phyloP scores from a whole-genome alignment of 2,888 invertebrate species.

The Ferdinandea cuprea region DNA sequence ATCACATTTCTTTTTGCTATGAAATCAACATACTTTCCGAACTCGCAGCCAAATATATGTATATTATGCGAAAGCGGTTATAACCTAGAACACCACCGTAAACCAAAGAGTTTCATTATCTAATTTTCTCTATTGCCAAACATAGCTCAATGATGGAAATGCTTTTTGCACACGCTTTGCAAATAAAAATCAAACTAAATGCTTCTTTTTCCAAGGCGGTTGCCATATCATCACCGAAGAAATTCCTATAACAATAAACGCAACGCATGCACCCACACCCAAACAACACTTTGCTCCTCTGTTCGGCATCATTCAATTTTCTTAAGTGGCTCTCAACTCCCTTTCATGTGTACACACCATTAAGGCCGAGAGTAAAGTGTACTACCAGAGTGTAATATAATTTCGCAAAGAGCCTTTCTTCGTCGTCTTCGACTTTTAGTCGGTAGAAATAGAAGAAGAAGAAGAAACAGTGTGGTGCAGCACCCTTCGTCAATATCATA shows the following conservation, averaged over 20 bases:
- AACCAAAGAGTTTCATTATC: no score
- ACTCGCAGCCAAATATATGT: no score
- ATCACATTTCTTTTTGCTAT: no score
- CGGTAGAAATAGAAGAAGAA: no score
- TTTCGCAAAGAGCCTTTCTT: constrained; percentile 64
- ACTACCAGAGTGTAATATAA: constrained; percentile 58
- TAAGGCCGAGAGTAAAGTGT: constrained; percentile 53
- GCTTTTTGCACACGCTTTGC: background rate
- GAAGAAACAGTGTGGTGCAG: background rate
- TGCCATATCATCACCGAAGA: constrained; percentile 21
- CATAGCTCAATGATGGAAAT: background rate
- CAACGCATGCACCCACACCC: background rate
- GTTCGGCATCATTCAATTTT: constrained; percentile 63
- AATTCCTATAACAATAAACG: constrained; percentile 20
- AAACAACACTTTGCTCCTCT: background rate
- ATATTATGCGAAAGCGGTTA: background rate
- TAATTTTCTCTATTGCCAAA: background rate
- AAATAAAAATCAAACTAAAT: constrained; percentile 67
- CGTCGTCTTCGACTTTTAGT: constrained; percentile 30
- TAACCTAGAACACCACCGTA: background rate
- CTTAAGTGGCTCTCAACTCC: constrained; percentile 69
- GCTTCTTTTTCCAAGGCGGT: constrained; percentile 1
- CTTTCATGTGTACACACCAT: constrained; percentile 70
- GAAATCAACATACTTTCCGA: no score
- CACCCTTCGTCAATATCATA: constrained; percentile 5